phyloP scores from a whole-genome alignment of 1,140 invertebrate genomes.

The Lepidurus couesii region DNA sequence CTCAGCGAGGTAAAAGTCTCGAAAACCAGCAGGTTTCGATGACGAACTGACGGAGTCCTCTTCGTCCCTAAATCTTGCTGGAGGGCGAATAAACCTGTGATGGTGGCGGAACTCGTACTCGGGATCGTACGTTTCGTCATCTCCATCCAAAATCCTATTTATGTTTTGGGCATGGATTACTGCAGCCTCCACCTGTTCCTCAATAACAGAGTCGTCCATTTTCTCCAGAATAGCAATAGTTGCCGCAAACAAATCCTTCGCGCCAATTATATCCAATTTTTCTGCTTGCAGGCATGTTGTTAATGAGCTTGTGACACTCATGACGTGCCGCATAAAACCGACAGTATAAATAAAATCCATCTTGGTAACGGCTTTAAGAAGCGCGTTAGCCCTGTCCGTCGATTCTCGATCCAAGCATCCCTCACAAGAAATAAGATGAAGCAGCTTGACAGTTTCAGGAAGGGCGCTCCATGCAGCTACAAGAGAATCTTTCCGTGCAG shows the following conservation, averaged over 20 bases:
- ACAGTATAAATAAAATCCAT: conserved; percentile 16
- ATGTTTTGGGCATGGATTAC: background rate
- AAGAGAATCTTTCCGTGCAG: background rate
- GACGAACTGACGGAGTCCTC: background rate
- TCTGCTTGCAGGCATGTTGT: background rate
- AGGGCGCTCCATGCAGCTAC: conserved; percentile 23
- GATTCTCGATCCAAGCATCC: conserved; percentile 13
- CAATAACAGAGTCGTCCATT: background rate
- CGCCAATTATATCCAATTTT: conserved; percentile 22
- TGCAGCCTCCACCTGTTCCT: background rate
- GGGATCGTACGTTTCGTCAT: background rate
- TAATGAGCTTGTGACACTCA: background rate
- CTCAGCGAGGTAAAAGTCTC: background rate
- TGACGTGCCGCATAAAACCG: background rate
- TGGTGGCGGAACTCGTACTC: conserved; percentile 18
- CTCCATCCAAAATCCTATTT: background rate
- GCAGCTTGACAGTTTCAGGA: conserved; percentile 25
- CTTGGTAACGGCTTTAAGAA: conserved; percentile 28
- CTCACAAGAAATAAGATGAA: background rate
- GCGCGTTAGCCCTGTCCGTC: background rate
- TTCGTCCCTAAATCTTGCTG: background rate
- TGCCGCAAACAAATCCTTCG: conserved; percentile 1
- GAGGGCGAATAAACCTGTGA: background rate
- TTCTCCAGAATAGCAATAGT: conserved; percentile 14
- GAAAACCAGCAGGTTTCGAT: background rate